A percentile compares a stretch with the other conserved stretches of the same genome.
Evolutionary conservation across 2,797 vertebrate genomes (phyloP).

Genomic region (Rhincodon typus): DNA sequence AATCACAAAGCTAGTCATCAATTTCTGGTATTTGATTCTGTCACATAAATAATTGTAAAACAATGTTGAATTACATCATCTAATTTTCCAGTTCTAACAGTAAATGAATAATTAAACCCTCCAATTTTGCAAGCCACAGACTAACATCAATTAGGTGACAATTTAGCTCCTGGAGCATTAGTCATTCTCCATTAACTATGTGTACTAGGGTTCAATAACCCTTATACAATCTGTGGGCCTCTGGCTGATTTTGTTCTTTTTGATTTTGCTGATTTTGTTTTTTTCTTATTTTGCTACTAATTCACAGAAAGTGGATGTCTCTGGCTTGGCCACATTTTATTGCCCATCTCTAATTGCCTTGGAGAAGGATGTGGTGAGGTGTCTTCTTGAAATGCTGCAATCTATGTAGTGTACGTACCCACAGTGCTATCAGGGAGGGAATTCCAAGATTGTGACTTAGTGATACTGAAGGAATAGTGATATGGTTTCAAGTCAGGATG

Average conservation of each 20-base stretch:
- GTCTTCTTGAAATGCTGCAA: too few relatives aligned
- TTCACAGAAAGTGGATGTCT: too few relatives aligned
- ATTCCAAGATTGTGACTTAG: too few relatives aligned
- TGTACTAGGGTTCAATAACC: background rate
- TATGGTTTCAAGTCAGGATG: too few relatives aligned
- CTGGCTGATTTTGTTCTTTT: background rate
- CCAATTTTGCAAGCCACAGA: background rate
- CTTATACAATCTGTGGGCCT: background rate
- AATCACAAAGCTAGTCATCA: background rate
- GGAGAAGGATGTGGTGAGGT: too few relatives aligned
- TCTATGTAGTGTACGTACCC: too few relatives aligned
- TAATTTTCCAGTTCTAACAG: background rate
- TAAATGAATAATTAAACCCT: background rate
- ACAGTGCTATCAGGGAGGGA: too few relatives aligned
- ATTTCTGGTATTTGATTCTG: background rate
- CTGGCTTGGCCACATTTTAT: too few relatives aligned
- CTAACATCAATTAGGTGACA: background rate
- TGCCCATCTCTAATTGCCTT: too few relatives aligned
- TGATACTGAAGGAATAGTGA: too few relatives aligned
- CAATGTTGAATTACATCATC: background rate
- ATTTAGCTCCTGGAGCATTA: background rate
- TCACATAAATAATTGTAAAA: conserved; percentile 17
- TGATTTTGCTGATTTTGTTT: background rate
- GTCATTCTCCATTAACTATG: background rate
- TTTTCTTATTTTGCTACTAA: too few relatives aligned